These are phyloP conservation scores for Meda fulgida DNA, from an alignment of 2,797 vertebrate species.

Conservation along the genomic window DNA sequence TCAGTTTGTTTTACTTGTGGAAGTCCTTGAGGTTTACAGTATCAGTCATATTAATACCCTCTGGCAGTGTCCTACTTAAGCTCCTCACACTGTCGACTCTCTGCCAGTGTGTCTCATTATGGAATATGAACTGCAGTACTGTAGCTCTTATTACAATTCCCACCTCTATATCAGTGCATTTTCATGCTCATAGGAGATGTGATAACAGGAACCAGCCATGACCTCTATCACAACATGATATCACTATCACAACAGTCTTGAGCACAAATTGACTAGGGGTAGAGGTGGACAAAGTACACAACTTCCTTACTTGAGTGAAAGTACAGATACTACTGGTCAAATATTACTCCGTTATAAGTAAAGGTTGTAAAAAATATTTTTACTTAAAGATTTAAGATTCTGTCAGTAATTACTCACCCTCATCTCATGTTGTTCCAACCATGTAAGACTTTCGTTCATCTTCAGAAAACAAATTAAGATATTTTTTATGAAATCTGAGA, in stretches of 20 bases:
- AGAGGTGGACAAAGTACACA: no score
- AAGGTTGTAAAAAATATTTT: no score
- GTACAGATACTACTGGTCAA: no score
- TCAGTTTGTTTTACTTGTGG: neutral
- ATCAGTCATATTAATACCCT: neutral
- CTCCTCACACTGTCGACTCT: neutral
- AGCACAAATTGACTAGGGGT: no score
- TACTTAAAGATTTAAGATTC: no score
- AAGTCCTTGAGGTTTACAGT: neutral
- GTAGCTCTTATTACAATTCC: neutral
- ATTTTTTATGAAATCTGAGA: no score
- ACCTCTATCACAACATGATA: neutral
- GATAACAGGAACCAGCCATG: neutral
- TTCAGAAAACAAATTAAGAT: no score
- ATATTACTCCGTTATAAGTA: no score
- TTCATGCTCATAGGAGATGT: neutral
- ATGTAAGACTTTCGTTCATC: no score
- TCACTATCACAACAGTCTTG: neutral
- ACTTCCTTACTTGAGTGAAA: no score
- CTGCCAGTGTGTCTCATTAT: neutral
- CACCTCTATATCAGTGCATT: neutral
- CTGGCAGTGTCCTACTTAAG: neutral
- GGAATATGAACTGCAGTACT: neutral
- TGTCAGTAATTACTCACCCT: no score
- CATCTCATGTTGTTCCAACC: no score